These are phyloP conservation scores for Hylaeus anthracinus DNA, from an alignment of 1,140 invertebrate species.

Conservation along the genomic window DNA sequence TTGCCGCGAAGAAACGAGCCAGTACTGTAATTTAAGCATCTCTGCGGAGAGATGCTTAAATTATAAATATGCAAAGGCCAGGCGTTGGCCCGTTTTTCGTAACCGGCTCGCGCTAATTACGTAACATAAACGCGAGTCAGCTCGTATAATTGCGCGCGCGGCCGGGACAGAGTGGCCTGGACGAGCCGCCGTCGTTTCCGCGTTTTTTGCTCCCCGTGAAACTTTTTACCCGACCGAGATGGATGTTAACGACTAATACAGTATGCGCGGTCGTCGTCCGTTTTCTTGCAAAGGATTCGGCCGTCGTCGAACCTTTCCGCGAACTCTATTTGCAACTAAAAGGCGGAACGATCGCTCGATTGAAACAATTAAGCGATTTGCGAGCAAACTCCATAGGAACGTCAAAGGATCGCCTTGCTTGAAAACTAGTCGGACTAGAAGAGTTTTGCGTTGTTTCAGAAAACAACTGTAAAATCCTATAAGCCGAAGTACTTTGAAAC, in stretches of 20 bases:
- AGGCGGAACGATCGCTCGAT: neutral
- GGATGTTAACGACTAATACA: slow-evolving; percentile 14
- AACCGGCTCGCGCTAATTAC: slow-evolving; percentile 38
- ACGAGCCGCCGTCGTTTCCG: neutral
- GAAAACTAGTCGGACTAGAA: too few species aligned
- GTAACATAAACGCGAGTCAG: slow-evolving; percentile 19
- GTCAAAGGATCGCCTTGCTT: too few species aligned
- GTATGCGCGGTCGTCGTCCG: neutral
- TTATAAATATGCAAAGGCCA: slow-evolving; percentile 36
- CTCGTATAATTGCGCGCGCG: slow-evolving; percentile 24
- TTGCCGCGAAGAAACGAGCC: too few species aligned
- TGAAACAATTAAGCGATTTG: too few species aligned
- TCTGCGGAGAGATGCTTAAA: neutral
- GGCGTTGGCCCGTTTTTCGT: slow-evolving; percentile 44
- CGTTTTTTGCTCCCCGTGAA: neutral
- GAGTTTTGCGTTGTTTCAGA: too few species aligned
- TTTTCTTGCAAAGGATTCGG: neutral
- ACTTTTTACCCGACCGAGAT: neutral
- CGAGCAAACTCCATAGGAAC: too few species aligned
- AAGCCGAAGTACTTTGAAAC: too few species aligned
- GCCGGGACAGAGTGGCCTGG: neutral
- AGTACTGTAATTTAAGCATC: neutral
- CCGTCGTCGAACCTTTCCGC: neutral
- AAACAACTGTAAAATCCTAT: too few species aligned
- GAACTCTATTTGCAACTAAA: neutral